A percentile compares a stretch with the other conserved stretches of the same genome.
phyloP scores from a whole-genome alignment of 92 coral and sea anemone genomes.

The Blastomussa wellsi region DNA sequence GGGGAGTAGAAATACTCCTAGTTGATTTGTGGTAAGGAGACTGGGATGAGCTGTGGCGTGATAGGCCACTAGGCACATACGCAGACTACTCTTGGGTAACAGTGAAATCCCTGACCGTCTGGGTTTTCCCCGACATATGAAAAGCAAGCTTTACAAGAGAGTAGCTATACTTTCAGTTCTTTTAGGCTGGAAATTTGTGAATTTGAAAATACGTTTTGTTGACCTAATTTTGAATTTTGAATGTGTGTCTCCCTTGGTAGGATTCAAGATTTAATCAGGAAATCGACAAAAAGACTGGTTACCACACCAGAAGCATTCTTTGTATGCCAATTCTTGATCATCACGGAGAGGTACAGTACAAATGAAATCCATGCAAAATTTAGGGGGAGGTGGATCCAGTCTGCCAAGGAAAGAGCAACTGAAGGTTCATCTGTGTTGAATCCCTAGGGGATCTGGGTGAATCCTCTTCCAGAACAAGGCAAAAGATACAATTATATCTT shows the following conservation, averaged over 20 bases:
- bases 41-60: too few relatives aligned
- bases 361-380: not conserved
- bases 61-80: too few relatives aligned
- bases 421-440: not conserved
- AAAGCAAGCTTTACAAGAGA: too few relatives aligned
- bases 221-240: not conserved
- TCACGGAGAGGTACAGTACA: constrained; percentile 70
- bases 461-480: not conserved
- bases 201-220: not conserved
- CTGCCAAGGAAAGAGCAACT: too few relatives aligned
- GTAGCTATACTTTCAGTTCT: not conserved
- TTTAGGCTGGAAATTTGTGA: not conserved
- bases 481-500: not conserved
- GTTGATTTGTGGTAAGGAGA: too few relatives aligned
- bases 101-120: too few relatives aligned
- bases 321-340: constrained; percentile 93
- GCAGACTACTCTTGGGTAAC: too few relatives aligned
- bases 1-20: too few relatives aligned
- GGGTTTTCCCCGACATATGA: too few relatives aligned
- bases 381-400: not conserved
- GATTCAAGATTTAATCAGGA: constrained; percentile 98
- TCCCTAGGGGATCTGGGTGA: not conserved
- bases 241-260: constrained; percentile 51
- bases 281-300: constrained; percentile 96
- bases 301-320: constrained; percentile 94